Evolutionary conservation across 2,888 invertebrate species (phyloP), one percentile per base, ranked within the genome.

Genomic region (Bembecia ichneumoniformis): DNA sequence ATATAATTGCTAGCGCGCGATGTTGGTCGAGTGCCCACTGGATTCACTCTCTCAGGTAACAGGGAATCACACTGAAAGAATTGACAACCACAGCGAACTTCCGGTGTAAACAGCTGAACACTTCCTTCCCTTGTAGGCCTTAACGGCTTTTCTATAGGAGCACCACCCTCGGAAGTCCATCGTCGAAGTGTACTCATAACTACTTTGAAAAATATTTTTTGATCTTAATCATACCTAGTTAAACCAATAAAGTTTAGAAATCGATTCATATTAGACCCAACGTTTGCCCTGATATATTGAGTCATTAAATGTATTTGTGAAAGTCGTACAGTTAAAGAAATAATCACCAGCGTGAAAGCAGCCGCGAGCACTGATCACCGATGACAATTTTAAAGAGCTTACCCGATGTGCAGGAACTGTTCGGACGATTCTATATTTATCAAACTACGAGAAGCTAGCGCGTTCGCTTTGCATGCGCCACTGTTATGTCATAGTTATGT

Each of bases 51-150:
- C 74, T 94, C 94, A 54, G 94, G 94, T 63, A 95, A 84, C 62
- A 94, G 79, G 53, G 93, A 92, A 77, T 94, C 93, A 74, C 92
- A 91, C 87, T 94, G 92, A 81, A 91, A 95, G 82, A 91, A 95
- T 84, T 95, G 95, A 84, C 95, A 95, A 59, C 89, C 95, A 80
- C 95, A 95, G 62, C 95, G 91, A 55, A 95, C 94, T 74, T 95
- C 95, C 68, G 93, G 89, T 53, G 94, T 91, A 62, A 89, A 90
- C 61, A 92, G 90, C 63, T 92, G 90, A 58, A 92, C 91, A 71
- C 92, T 91, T 70, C 92, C 91, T 71, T 90, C 91, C 66, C 93
- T 89, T 54, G 93, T 92, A 50, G 92, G 91, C 70, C 91, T 89
- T 65, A 91, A 88, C 55, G 89, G 88, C 68, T 89, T 90, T 64